Evolutionary conservation across 2,797 vertebrate genomes (phyloP).

Genomic region (Manis javanica): DNA sequence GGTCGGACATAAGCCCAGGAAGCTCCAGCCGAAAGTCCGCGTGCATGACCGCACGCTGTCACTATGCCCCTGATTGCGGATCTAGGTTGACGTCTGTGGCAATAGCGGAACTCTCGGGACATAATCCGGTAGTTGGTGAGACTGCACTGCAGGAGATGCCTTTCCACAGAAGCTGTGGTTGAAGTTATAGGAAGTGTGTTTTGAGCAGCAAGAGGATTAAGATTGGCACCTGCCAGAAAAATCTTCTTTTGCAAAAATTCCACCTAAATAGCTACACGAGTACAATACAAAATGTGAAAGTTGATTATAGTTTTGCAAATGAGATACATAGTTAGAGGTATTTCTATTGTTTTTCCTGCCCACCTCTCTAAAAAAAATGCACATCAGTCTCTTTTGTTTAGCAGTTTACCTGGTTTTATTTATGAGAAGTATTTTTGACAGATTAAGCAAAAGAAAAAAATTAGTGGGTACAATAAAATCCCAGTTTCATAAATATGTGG

Average conservation of each 20-base stretch:
- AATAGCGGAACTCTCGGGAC: not conserved
- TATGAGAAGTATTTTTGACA: not conserved
- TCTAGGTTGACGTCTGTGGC: not conserved
- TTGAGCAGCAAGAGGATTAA: not conserved
- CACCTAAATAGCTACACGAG: not conserved
- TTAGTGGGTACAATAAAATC: not conserved
- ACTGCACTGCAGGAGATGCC: not conserved
- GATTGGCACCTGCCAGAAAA: not conserved
- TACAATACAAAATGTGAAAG: not conserved
- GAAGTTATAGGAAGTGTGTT: not conserved
- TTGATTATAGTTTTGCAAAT: not conserved
- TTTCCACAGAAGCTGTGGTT: accelerated
- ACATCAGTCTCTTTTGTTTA: not conserved
- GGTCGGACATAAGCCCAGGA: not conserved
- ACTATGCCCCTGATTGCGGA: not conserved
- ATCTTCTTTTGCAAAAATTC: not conserved
- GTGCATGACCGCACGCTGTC: accelerated
- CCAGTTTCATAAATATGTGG: not conserved
- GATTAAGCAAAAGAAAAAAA: not conserved
- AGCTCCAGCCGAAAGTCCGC: not conserved
- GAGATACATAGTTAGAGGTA: not conserved
- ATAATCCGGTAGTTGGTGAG: not conserved
- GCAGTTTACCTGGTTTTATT: not conserved
- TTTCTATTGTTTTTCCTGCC: not conserved
- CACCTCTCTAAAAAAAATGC: not conserved